These are phyloP conservation scores for Falco biarmicus DNA, from an alignment of 2,797 vertebrate species.

Conservation along the genomic window DNA sequence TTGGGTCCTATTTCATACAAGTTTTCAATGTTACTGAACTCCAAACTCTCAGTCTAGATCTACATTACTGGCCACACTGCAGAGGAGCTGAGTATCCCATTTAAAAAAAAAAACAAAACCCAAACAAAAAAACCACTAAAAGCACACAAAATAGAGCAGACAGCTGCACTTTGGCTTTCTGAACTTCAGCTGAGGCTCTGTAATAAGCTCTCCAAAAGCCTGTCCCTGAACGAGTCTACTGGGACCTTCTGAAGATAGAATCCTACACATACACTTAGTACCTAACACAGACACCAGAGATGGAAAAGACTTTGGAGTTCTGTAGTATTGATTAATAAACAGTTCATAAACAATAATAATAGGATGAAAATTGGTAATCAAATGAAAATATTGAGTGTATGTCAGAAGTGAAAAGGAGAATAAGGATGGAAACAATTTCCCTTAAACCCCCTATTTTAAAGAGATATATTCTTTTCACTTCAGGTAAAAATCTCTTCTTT, in stretches of 20 bases:
- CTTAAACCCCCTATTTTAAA: background rate
- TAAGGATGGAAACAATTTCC: background rate
- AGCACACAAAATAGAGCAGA: background rate
- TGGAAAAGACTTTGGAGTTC: background rate
- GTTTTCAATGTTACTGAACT: background rate
- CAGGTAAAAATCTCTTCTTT: background rate
- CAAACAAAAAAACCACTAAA: background rate
- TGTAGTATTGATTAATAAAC: background rate
- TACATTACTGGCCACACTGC: background rate
- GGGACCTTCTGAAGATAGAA: background rate
- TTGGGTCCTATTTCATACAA: background rate
- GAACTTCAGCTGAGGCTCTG: background rate
- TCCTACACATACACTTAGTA: rapidly evolving
- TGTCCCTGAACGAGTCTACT: rapidly evolving
- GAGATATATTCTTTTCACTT: background rate
- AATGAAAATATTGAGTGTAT: background rate
- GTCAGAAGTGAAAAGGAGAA: background rate
- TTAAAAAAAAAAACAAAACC: background rate
- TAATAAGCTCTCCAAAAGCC: background rate
- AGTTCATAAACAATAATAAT: background rate
- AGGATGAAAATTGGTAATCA: background rate
- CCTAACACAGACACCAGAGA: background rate
- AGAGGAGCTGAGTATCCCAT: background rate
- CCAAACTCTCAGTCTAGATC: background rate
- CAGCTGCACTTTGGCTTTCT: background rate